Percentiles rank a stretch among this genome's conserved stretches.
These are phyloP conservation scores for Pristionchus maxplancki DNA, from an alignment of 2,888 invertebrate species.

Conservation along the genomic window DNA sequence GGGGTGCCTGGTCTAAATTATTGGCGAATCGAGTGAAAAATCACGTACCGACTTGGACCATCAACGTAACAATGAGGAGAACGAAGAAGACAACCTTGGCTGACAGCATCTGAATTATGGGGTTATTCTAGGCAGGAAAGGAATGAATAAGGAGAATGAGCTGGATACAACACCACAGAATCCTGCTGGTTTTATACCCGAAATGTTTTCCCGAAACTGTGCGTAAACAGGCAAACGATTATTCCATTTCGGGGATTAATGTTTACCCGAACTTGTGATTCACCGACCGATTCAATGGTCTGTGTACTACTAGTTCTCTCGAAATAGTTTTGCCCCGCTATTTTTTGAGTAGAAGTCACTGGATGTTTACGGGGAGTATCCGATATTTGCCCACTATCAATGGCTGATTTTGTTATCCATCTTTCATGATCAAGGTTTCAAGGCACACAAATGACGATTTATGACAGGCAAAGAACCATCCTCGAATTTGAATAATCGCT, in stretches of 20 bases:
- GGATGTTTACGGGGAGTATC: too few species aligned
- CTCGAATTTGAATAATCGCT: not conserved
- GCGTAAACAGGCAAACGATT: not conserved
- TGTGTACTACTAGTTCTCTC: not conserved
- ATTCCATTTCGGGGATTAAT: not conserved
- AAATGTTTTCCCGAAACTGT: not conserved
- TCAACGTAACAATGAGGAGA: not conserved
- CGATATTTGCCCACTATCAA: too few species aligned
- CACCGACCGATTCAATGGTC: not conserved
- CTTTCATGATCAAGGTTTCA: too few species aligned
- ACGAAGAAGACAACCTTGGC: not conserved
- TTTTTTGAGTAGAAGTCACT: too few species aligned
- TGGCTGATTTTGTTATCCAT: too few species aligned
- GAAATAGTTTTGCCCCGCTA: too few species aligned
- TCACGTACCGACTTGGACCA: not conserved
- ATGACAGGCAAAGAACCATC: not conserved
- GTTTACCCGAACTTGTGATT: not conserved
- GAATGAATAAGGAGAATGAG: not conserved
- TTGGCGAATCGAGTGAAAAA: too few species aligned
- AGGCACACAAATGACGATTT: not conserved
- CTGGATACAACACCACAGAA: not conserved
- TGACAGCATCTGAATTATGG: not conserved
- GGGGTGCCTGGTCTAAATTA: not conserved
- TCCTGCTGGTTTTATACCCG: not conserved
- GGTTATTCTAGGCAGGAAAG: not conserved